phyloP scores from a whole-genome alignment of 2,113 vertebrate species.

The Silurus asotus region DNA sequence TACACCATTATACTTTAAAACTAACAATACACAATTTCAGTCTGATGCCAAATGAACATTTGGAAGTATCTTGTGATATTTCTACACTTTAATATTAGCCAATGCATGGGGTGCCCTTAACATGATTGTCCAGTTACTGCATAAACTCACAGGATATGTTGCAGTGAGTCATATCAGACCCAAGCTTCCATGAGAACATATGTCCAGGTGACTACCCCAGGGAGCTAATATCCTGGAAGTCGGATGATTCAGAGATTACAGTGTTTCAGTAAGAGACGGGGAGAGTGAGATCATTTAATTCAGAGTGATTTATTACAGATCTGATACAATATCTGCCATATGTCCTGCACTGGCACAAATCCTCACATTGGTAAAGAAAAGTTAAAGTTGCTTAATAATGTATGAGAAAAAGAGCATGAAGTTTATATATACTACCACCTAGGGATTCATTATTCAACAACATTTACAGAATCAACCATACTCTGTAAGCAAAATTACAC shows the following conservation, averaged over 20 bases:
- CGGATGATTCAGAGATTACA: conserved; percentile 60
- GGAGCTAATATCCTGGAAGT: conserved; percentile 59
- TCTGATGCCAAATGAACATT: conserved; percentile 11
- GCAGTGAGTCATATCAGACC: conserved; percentile 8
- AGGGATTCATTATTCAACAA: conserved; percentile 17
- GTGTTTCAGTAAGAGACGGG: conserved; percentile 49
- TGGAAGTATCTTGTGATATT: background rate
- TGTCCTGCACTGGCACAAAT: background rate
- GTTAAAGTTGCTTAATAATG: background rate
- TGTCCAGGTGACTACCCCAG: conserved; percentile 8
- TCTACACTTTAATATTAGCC: background rate
- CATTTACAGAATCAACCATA: background rate
- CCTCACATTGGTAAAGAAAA: background rate
- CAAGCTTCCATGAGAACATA: conserved; percentile 33
- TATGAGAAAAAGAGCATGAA: background rate
- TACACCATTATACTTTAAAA: background rate
- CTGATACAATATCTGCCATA: background rate
- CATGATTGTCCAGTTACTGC: background rate
- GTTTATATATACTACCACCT: background rate
- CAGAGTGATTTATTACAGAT: conserved; percentile 1
- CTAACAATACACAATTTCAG: background rate
- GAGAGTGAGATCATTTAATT: conserved; percentile 61
- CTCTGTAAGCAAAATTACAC: background rate
- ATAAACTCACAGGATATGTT: background rate
- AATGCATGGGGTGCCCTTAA: conserved; percentile 14